Evolutionary conservation across 2,113 vertebrate genomes (phyloP), one percentile per base, ranked within the genome.

Genomic region (Nipponia nippon): DNA sequence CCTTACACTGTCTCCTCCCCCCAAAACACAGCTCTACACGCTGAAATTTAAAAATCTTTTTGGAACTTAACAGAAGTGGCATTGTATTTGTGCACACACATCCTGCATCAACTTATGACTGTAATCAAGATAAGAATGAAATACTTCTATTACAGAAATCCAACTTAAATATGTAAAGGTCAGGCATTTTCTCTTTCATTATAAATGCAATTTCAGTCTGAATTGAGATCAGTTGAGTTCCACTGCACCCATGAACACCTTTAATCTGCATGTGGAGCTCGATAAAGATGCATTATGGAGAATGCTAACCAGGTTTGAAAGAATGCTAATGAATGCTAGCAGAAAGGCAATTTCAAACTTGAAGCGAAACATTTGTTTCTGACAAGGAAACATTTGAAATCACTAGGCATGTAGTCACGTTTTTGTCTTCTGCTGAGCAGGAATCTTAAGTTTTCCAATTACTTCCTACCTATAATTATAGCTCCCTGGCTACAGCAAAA

Each of bases 341-440:
- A 80, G 87, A 91, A 95, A 93, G 44, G n/a, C 40, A 91, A 53
- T 66, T 91, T 87, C 50, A 90, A 82, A 91, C 70, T 66, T 62
- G 62, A 77, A 66, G 75, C 21, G 83, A 90, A 95, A 85, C 46
- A 87, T 91, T 95, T 77, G 49, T 72, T 95, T 95, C 78, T 73
- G 81, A 66, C 62, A 90, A 58, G 42, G 71, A 73, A 92, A 76
- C 66, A 50, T 86, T 44, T 88, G 58, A 83, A 93, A 95, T 16
- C 78, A 56, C 53, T 30, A 62, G 38, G 75, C 78, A 58, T 17
- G 23, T 27, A 83, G 73, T 72, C 77, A 69, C 0, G 2, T 80
- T 83, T 94, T 92, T 83, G n/a, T 58, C 83, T 92, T 95, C 53
- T 2, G 4, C 53, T 76, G 14, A 88, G 66, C 27, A 85, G 70